Evolutionary conservation across 2,113 vertebrate species (phyloP), one percentile per base, ranked within the genome.

Genomic region (Nestor notabilis): DNA sequence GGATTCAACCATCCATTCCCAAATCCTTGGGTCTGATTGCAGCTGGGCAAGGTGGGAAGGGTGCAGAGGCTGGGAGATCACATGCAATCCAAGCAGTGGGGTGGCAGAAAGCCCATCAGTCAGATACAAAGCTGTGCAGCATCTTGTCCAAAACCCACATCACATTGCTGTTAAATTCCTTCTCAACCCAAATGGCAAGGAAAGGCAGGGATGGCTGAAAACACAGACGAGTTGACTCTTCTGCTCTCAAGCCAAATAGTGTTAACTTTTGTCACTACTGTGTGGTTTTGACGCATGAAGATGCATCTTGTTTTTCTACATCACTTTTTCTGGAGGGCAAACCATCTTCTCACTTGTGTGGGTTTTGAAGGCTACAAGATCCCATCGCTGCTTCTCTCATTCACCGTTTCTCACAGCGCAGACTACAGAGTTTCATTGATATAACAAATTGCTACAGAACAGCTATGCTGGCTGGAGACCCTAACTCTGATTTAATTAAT

Each of bases 21-120:
- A 50, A 7, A 7, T 5, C 23, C 1, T 17, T 3, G 43, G 19
- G 7, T 20, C 75, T 39, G 58, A 9, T 8, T 1, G 35, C 35
- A 29, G 29, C 17, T 0, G 1, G n/a, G 15, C 24, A 68, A 68
- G 37, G 27, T 52, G 43, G 21, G 58, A 37, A 61, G 24, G 39
- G 25, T 1, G 0, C 41, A 7, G 4, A 55, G 46, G 14, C 61
- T 65, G 25, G 53, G 37, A 31, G 11, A 37, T 17, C 47, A 5
- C 11, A 6, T 6, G 10, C 3, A 3, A 2, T 10, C 50, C n/a
- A 14, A 18, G 58, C 47, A n/a, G 2, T 0, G 1, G 25, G 55
- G 41, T 8, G 75, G 49, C 66, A 93, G 58, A 39, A 50, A 80
- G 33, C 46, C 52, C 86, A 37, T 6, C 83, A 31, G 28, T 17